These are phyloP conservation scores for Andrena trimmerana DNA, from an alignment of 2,888 invertebrate species.

Conservation along the genomic window DNA sequence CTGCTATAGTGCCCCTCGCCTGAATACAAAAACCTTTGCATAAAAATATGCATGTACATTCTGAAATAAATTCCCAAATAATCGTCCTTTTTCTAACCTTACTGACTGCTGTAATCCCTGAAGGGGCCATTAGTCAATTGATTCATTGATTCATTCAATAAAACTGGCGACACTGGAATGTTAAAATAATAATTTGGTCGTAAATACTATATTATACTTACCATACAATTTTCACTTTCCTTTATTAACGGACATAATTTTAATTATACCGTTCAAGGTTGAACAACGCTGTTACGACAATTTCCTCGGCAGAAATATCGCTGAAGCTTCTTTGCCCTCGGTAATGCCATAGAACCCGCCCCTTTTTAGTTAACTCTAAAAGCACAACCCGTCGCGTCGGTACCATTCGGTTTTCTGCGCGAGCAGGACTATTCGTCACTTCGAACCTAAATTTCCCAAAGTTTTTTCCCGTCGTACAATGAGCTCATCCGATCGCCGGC, in stretches of 20 bases:
- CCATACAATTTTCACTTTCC: not conserved
- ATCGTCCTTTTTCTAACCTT: no score
- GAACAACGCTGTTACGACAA: conserved; percentile 9
- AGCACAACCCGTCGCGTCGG: conserved; percentile 36
- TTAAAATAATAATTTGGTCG: not conserved
- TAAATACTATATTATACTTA: not conserved
- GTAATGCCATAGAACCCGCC: conserved; percentile 13
- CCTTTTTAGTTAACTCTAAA: conserved; percentile 53
- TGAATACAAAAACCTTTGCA: no score
- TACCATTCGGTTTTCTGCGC: conserved; percentile 41
- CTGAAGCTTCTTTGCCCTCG: conserved; percentile 12
- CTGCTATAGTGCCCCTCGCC: no score
- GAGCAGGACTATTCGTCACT: conserved; percentile 65
- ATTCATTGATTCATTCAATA: no score
- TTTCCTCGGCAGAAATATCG: conserved; percentile 21
- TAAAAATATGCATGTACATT: no score
- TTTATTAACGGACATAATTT: not conserved
- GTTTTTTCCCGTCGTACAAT: conserved; percentile 68
- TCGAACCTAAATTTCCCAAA: conserved; percentile 68
- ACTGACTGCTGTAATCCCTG: no score
- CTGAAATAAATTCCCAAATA: no score
- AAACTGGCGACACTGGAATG: conserved; percentile 11
- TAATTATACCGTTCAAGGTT: not conserved
- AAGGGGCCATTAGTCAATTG: no score
- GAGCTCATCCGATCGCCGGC: conserved; percentile 69